These are phyloP conservation scores for Lucilia sericata DNA, from an alignment of 1,140 invertebrate species.

Conservation along the genomic window DNA sequence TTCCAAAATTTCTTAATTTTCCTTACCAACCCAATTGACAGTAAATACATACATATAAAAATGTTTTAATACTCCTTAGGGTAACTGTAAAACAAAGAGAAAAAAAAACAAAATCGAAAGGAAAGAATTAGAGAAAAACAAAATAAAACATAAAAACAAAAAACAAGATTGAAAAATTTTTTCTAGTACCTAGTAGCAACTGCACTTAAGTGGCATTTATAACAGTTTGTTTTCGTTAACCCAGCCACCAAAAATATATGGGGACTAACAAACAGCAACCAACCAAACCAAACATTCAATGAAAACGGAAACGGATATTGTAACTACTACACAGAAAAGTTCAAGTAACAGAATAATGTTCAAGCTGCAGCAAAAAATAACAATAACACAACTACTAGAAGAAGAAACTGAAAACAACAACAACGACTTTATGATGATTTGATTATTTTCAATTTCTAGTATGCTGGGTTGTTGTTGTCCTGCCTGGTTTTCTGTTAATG, in stretches of 20 bases:
- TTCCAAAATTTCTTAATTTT: no score
- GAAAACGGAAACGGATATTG: slow-evolving; percentile 7
- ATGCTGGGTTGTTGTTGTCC: neutral
- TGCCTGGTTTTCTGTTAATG: neutral
- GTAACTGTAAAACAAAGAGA: no score
- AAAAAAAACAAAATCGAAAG: no score
- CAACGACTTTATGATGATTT: slow-evolving; percentile 2
- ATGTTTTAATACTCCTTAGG: no score
- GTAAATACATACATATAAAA: no score
- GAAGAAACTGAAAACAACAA: neutral
- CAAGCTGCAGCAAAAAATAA: neutral
- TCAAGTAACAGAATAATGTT: neutral
- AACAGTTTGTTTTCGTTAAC: slow-evolving; percentile 24
- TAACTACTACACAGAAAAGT: neutral
- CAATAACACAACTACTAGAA: no score
- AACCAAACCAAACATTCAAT: neutral
- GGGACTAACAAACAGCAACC: neutral
- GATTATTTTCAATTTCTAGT: neutral
- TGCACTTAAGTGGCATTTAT: slow-evolving; percentile 29
- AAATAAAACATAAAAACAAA: neutral
- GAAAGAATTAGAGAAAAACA: neutral
- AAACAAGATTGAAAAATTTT: neutral
- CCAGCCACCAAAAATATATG: neutral
- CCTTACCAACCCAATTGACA: no score
- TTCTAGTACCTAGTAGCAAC: neutral